A percentile compares a stretch with the other conserved stretches of the same genome.
These are phyloP conservation scores for Daktulosphaira vitifoliae DNA, from an alignment of 1,140 invertebrate species.

Conservation along the genomic window DNA sequence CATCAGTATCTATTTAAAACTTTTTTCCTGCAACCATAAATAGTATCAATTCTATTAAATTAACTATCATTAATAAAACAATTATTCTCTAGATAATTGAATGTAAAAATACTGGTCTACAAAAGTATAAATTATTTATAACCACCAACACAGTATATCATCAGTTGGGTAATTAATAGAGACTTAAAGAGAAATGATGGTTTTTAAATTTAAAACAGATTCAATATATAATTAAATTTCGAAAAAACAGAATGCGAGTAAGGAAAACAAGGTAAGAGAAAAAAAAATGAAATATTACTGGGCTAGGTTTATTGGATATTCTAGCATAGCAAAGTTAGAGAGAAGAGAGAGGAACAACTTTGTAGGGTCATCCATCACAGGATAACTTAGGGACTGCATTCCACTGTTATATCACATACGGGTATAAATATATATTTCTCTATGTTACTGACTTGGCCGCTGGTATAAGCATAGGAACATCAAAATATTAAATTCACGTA, in stretches of 20 bases:
- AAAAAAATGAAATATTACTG: slow-evolving; percentile 11
- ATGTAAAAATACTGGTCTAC: too few species aligned
- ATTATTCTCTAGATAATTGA: too few species aligned
- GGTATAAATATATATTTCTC: background rate
- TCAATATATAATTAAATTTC: too few species aligned
- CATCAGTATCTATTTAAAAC: too few species aligned
- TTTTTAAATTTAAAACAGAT: too few species aligned
- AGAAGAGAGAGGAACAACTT: background rate
- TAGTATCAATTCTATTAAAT: too few species aligned
- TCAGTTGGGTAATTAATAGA: too few species aligned
- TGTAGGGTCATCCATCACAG: slow-evolving; percentile 25
- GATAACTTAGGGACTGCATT: background rate
- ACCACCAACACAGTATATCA: too few species aligned
- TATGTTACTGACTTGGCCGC: background rate
- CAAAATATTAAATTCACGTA: slow-evolving; percentile 24
- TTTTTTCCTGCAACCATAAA: too few species aligned
- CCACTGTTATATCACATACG: background rate
- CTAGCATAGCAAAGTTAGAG: background rate
- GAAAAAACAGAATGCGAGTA: slow-evolving; percentile 4
- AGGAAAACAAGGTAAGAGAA: background rate
- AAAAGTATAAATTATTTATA: too few species aligned
- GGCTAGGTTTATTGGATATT: slow-evolving; percentile 21
- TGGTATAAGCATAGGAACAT: background rate
- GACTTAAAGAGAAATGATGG: too few species aligned
- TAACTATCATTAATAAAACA: too few species aligned